phyloP scores from a whole-genome alignment of 2,888 invertebrate species.

The Aplocera efformata region DNA sequence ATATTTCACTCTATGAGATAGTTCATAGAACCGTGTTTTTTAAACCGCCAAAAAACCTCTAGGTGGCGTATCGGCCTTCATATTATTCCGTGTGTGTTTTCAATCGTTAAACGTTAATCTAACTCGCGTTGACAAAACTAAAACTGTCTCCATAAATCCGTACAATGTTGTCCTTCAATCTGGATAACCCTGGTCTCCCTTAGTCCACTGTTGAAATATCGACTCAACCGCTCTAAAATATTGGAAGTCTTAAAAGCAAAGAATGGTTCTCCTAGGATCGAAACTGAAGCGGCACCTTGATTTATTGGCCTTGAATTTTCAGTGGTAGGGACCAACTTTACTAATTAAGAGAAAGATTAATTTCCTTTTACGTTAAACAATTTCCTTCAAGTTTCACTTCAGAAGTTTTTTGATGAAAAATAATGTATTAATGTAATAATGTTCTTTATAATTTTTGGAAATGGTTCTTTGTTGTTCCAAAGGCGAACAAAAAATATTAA shows the following conservation, averaged over 20 bases:
- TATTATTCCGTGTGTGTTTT: too few relatives aligned
- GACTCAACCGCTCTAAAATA: conserved; percentile 22
- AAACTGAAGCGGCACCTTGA: conserved; percentile 62
- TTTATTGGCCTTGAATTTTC: conserved; percentile 71
- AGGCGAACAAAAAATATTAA: too few relatives aligned
- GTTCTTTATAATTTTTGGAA: conserved; percentile 1
- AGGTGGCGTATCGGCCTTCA: too few relatives aligned
- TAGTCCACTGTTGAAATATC: conserved; percentile 27
- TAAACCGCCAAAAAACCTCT: too few relatives aligned
- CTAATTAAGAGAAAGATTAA: conserved; percentile 79
- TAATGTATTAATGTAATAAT: conserved; percentile 35
- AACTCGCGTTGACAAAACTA: conserved; percentile 12
- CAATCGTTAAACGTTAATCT: too few relatives aligned
- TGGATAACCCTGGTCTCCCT: conserved; percentile 22
- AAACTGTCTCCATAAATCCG: conserved; percentile 17
- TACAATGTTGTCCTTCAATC: conserved; percentile 19
- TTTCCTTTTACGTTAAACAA: conserved; percentile 73
- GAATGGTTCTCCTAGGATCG: conserved; percentile 22
- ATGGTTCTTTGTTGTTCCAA: neutral
- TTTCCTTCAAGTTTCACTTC: conserved; percentile 64
- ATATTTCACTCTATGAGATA: too few relatives aligned
- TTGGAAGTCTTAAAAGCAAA: conserved; percentile 24
- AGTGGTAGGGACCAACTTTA: conserved; percentile 65
- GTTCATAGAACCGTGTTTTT: too few relatives aligned
- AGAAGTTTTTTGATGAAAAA: conserved; percentile 47